Conservation (phyloP, 2,888 invertebrate species). For the Meteorus colon region DNA sequence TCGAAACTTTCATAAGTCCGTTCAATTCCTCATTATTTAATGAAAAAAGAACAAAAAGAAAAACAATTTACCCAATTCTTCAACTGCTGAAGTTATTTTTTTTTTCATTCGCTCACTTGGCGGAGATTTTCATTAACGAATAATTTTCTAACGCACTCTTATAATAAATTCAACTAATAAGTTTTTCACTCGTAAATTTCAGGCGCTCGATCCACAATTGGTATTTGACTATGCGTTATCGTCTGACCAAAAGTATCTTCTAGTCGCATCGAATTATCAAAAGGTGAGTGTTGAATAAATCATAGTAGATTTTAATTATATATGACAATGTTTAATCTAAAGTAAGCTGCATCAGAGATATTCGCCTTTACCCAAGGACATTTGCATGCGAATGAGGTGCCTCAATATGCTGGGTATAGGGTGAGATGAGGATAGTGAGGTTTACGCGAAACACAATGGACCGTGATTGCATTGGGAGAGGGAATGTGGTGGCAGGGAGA, state of each 20-base stretch:
- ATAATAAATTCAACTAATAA: conserved; percentile 37
- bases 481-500: background rate
- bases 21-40: background rate
- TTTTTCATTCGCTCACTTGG: background rate
- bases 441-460: conserved; percentile 54
- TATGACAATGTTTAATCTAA: conserved; percentile 1
- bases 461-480: conserved; percentile 56
- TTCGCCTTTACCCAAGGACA: conserved; percentile 41
- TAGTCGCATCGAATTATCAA: conserved; percentile 78
- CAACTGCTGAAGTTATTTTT: conserved; percentile 3
- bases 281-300: conserved; percentile 74
- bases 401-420: conserved; percentile 40
- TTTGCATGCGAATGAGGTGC: conserved; percentile 60
- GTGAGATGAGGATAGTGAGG: conserved; percentile 38
- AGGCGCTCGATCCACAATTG: conserved; percentile 64
- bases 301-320: background rate
- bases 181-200: conserved; percentile 55
- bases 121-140: background rate
- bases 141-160: conserved; percentile 15
- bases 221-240: conserved; percentile 78
- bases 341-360: conserved; percentile 27
- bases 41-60: background rate
- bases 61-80: background rate
- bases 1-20: background rate
- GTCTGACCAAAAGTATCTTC: conserved; percentile 79